Conservation (phyloP, 2,797 vertebrate genomes). For the Halcyon leucocephala region DNA sequence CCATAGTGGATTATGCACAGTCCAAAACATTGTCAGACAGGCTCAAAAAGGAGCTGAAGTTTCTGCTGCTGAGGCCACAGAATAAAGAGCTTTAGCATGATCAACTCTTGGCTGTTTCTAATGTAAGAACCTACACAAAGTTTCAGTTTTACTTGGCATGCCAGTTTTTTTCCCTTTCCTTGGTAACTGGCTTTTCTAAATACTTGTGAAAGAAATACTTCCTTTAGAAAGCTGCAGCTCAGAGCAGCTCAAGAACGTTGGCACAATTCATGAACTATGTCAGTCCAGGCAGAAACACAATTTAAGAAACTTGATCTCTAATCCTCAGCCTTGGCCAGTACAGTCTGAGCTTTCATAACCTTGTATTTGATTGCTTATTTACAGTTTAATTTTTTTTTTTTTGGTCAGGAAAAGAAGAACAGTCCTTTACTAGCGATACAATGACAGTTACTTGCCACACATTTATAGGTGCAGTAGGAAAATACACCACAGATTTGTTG, state of each 20-base stretch:
- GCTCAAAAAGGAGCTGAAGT: slow-evolving; percentile 66
- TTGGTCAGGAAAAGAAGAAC: not conserved
- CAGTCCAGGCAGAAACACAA: not conserved
- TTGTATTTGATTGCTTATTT: not conserved
- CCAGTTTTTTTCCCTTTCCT: not conserved
- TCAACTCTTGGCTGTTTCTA: slow-evolving; percentile 52
- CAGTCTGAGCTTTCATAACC: not conserved
- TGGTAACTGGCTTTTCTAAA: not conserved
- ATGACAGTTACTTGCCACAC: not conserved
- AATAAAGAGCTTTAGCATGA: slow-evolving; percentile 50
- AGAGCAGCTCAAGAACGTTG: not conserved
- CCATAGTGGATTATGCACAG: slow-evolving; percentile 64
- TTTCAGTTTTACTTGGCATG: not conserved
- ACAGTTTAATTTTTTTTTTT: not conserved
- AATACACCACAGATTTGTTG: not conserved
- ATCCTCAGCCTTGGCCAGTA: not conserved
- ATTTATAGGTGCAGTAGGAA: not conserved
- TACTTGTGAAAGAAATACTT: not conserved
- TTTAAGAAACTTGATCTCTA: not conserved
- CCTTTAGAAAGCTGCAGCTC: not conserved
- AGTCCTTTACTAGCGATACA: not conserved
- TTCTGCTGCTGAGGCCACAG: slow-evolving; percentile 63
- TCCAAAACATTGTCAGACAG: slow-evolving; percentile 51
- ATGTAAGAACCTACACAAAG: slow-evolving; percentile 18
- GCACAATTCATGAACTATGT: not conserved